These are phyloP conservation scores for Apoderus coryli DNA, from an alignment of 2,888 invertebrate species.

Conservation along the genomic window DNA sequence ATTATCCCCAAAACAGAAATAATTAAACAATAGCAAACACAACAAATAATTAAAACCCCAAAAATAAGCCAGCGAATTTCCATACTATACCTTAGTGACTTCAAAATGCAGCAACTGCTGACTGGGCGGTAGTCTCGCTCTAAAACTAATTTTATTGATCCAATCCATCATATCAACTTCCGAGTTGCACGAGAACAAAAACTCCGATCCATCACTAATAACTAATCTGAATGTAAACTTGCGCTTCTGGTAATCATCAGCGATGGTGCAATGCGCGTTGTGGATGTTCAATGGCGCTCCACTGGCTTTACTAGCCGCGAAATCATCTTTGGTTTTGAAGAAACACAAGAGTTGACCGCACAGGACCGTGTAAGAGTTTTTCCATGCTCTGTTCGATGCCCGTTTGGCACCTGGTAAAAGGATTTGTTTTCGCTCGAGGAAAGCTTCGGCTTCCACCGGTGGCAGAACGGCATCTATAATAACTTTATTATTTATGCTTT, in stretches of 20 bases:
- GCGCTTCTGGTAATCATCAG: slow-evolving; percentile 89
- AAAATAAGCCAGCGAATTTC: too few relatives aligned
- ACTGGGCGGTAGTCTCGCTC: slow-evolving; percentile 80
- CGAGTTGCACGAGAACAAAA: slow-evolving; percentile 66
- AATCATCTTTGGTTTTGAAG: slow-evolving; percentile 91
- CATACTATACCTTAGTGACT: slow-evolving; percentile 30
- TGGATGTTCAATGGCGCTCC: slow-evolving; percentile 72
- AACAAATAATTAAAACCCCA: too few relatives aligned
- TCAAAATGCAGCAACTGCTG: slow-evolving; percentile 77
- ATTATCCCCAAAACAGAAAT: too few relatives aligned
- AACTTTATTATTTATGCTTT: slow-evolving; percentile 3
- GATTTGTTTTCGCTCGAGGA: slow-evolving; percentile 88
- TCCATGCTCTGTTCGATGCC: slow-evolving; percentile 93
- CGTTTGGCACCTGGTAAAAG: slow-evolving; percentile 85
- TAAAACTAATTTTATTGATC: slow-evolving; percentile 86
- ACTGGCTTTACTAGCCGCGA: slow-evolving; percentile 74
- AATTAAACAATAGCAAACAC: too few relatives aligned
- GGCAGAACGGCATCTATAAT: slow-evolving; percentile 47
- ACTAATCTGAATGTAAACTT: slow-evolving; percentile 83
- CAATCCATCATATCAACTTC: slow-evolving; percentile 72
- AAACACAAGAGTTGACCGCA: slow-evolving; percentile 96
- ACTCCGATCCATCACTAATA: slow-evolving; percentile 85
- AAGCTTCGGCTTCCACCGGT: slow-evolving; percentile 83
- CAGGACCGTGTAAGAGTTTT: slow-evolving; percentile 83
- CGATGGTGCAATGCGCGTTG: slow-evolving; percentile 69